Percentiles rank a stretch among this genome's conserved stretches.
phyloP scores from a whole-genome alignment of 2,113 vertebrate species.

The Scartelaos histophorus region DNA sequence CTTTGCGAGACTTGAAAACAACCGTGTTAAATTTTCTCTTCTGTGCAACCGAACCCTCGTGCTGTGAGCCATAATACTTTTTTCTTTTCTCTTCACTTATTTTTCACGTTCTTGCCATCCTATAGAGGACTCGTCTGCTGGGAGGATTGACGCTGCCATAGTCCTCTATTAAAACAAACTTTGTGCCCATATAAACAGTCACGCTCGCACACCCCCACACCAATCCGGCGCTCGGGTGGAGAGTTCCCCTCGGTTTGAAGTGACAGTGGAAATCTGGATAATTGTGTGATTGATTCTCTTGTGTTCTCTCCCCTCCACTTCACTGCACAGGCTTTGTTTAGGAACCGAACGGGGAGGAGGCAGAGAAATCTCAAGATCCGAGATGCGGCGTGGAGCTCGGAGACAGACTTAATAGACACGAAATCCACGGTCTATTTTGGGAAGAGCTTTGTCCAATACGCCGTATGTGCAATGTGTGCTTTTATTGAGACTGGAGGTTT shows the following conservation, averaged over 20 bases:
- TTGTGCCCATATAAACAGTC: conserved; percentile 56
- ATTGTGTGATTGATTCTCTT: conserved; percentile 77
- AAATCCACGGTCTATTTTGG: conserved; percentile 60
- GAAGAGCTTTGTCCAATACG: conserved; percentile 47
- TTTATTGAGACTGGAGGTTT: not conserved
- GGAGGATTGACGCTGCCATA: conserved; percentile 39
- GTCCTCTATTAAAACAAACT: conserved; percentile 56
- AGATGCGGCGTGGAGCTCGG: conserved; percentile 49
- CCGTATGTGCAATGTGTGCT: not conserved
- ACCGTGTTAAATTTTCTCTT: conserved; percentile 35
- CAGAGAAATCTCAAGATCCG: conserved; percentile 58
- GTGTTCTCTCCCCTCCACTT: conserved; percentile 61
- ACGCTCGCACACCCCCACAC: conserved; percentile 43
- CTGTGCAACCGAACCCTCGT: conserved; percentile 27
- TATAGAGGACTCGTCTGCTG: conserved; percentile 18
- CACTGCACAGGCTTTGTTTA: conserved; percentile 67
- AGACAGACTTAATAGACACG: conserved; percentile 47
- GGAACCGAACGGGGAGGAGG: conserved; percentile 54
- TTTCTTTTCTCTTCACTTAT: conserved; percentile 17
- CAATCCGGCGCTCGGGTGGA: conserved; percentile 42
- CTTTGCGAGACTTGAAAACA: conserved; percentile 37
- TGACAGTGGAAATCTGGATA: conserved; percentile 74
- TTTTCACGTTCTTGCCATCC: conserved; percentile 23
- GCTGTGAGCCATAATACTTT: conserved; percentile 7
- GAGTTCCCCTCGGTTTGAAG: conserved; percentile 58